phyloP scores from a whole-genome alignment of 2,113 vertebrate genomes.

The Scalopus aquaticus region DNA sequence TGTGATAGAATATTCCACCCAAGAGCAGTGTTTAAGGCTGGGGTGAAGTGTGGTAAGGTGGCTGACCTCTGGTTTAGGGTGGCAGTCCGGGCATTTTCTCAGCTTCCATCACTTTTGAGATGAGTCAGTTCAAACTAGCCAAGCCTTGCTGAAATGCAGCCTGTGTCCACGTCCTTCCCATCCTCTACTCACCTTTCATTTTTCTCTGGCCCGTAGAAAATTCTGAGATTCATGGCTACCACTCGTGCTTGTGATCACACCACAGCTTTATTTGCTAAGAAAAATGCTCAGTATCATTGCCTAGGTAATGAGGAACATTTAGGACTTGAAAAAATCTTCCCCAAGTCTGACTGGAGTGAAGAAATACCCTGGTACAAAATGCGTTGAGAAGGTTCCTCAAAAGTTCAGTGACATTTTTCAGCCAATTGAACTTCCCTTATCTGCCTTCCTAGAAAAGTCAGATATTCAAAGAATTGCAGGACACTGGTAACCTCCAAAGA shows the following conservation, averaged over 20 bases:
- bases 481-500: not conserved
- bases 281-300: not conserved
- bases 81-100: not conserved
- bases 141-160: not conserved
- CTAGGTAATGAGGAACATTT: not conserved
- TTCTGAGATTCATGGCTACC: not conserved
- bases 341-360: not conserved
- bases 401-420: slow-evolving; percentile 57
- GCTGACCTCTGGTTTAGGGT: not conserved
- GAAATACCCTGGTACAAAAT: slow-evolving; percentile 12
- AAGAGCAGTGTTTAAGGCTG: not conserved
- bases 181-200: not conserved
- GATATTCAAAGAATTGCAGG: slow-evolving; percentile 52
- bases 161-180: not conserved
- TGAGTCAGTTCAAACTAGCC: not conserved
- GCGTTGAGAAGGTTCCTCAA: slow-evolving; percentile 52
- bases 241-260: not conserved
- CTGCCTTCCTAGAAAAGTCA: slow-evolving; percentile 67
- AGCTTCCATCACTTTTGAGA: not conserved
- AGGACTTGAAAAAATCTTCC: not conserved
- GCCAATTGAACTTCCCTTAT: slow-evolving; percentile 57
- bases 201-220: not conserved
- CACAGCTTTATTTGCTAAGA: not conserved
- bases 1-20: not conserved
- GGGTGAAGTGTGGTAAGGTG: not conserved